Percentiles rank a stretch among this genome's conserved stretches.
Evolutionary conservation across 2,113 vertebrate species (phyloP).

Genomic region (Astur gentilis): DNA sequence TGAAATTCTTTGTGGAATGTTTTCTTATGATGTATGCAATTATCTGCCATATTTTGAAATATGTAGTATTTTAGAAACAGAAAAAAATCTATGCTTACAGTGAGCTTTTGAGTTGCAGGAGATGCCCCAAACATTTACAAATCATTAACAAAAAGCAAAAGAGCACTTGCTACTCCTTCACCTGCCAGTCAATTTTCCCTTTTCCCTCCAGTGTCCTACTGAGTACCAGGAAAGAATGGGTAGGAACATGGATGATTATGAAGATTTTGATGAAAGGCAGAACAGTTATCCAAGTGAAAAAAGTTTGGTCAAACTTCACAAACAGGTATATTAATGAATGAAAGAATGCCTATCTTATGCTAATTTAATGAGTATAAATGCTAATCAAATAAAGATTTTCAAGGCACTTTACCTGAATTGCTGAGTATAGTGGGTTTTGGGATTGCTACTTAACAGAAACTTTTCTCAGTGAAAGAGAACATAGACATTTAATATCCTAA

Average conservation of each 20-base stretch:
- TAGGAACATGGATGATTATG: constrained; percentile 87
- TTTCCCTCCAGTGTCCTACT: constrained; percentile 79
- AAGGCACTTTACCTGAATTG: neutral
- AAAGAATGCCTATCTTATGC: neutral
- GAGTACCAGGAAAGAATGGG: constrained; percentile 89
- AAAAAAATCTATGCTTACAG: neutral
- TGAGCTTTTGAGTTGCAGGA: neutral
- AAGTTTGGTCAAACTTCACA: constrained; percentile 84
- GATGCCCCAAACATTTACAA: neutral
- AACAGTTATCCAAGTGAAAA: constrained; percentile 80
- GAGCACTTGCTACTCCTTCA: neutral
- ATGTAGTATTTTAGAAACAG: neutral
- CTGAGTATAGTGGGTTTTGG: neutral
- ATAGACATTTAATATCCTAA: neutral
- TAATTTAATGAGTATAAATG: neutral
- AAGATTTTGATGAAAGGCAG: constrained; percentile 95
- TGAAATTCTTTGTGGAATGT: neutral
- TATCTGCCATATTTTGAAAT: neutral
- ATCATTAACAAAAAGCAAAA: neutral
- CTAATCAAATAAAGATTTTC: neutral
- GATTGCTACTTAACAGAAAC: neutral
- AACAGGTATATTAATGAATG: constrained; percentile 78
- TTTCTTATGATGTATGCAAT: neutral
- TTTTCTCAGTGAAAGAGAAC: neutral
- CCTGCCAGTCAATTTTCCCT: neutral